Evolutionary conservation across 2,888 invertebrate species (phyloP).

Genomic region (Aromia moschata): DNA sequence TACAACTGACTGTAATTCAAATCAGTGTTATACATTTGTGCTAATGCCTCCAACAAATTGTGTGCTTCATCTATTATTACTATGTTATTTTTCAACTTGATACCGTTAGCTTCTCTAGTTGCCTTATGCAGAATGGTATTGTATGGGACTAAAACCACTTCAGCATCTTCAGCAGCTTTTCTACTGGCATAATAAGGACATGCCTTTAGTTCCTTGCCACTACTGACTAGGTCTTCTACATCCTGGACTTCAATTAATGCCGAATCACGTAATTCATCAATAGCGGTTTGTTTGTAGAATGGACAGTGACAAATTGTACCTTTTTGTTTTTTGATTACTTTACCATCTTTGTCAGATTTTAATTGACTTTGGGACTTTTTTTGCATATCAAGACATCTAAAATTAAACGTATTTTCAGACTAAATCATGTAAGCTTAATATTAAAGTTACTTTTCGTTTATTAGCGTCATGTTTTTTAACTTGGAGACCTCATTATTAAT

Average conservation of each 20-base stretch:
- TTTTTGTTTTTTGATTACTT: conserved; percentile 71
- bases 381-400: conserved; percentile 82
- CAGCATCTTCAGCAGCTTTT: conserved; percentile 82
- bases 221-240: conserved; percentile 83
- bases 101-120: conserved; percentile 75
- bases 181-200: conserved; percentile 96
- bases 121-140: conserved; percentile 82
- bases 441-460: conserved; percentile 80
- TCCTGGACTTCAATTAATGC: conserved; percentile 79
- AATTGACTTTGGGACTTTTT: conserved; percentile 70
- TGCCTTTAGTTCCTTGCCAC: conserved; percentile 75
- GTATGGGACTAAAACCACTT: conserved; percentile 81
- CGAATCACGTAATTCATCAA: conserved; percentile 72
- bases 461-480: conserved; percentile 78
- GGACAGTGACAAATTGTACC: conserved; percentile 71
- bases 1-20: conserved; percentile 74
- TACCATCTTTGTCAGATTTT: conserved; percentile 69
- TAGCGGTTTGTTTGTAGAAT: conserved; percentile 71
- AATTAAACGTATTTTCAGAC: conserved; percentile 36
- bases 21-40: conserved; percentile 83
- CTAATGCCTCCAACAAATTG: conserved; percentile 90
- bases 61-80: conserved; percentile 97
- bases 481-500: conserved; percentile 82
- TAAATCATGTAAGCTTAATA: neutral
- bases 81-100: conserved; percentile 73